Conservation (phyloP, 2,888 invertebrate species). For the Eilema sororculum region DNA sequence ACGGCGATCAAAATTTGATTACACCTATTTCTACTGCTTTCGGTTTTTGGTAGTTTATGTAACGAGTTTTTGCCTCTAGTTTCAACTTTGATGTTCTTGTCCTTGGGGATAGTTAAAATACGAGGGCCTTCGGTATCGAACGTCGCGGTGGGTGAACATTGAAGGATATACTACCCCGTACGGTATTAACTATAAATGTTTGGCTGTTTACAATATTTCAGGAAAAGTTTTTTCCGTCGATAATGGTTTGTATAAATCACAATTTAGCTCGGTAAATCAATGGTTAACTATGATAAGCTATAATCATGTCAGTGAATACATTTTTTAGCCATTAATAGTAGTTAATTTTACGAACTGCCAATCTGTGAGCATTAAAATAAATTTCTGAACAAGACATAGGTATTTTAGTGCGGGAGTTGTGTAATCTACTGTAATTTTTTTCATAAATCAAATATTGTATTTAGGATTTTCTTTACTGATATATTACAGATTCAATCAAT, state of each 20-base stretch:
- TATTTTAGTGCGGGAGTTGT: not conserved
- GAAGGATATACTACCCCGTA: conserved; percentile 52
- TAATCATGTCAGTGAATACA: not conserved
- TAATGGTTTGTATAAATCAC: not conserved
- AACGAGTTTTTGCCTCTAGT: conserved; percentile 48
- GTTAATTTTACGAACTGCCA: not conserved
- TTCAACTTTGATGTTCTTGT: conserved; percentile 54
- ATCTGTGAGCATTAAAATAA: not conserved
- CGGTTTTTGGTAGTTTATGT: conserved; percentile 35
- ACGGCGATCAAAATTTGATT: conserved; percentile 23
- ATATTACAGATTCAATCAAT: not conserved
- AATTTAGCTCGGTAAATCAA: not conserved
- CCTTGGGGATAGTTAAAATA: conserved; percentile 54
- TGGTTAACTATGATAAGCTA: not conserved
- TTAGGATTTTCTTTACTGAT: too few species aligned
- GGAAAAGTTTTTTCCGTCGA: conserved; percentile 21
- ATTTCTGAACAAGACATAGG: too few species aligned
- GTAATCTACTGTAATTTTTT: not conserved
- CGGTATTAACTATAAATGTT: conserved; percentile 47
- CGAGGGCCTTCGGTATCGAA: conserved; percentile 42
- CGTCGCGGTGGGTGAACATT: conserved; percentile 49
- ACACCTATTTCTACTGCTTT: conserved; percentile 24
- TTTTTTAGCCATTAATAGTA: not conserved
- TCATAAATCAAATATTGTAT: too few species aligned
- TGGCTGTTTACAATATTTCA: conserved; percentile 33